phyloP scores from a whole-genome alignment of 1,140 invertebrate genomes.

The Hydropsyche tenuis region DNA sequence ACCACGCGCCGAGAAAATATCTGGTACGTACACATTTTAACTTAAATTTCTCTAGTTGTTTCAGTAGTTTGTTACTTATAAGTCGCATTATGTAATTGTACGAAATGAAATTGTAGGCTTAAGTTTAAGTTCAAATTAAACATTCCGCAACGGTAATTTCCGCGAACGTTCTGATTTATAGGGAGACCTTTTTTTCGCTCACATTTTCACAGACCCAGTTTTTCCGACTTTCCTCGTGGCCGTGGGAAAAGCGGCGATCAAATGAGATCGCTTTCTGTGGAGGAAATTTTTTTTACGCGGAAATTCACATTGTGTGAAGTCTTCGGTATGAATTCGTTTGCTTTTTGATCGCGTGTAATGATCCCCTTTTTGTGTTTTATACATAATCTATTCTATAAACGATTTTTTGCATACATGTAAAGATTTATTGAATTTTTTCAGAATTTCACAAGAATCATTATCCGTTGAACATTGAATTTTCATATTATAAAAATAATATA shows the following conservation, averaged over 20 bases:
- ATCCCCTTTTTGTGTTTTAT: not conserved
- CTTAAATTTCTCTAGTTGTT: too few relatives aligned
- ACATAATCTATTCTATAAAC: too few relatives aligned
- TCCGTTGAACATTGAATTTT: too few relatives aligned
- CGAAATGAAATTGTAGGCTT: not conserved
- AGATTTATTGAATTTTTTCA: too few relatives aligned
- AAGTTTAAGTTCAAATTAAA: constrained; percentile 25
- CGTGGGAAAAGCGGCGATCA: constrained; percentile 8
- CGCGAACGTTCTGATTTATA: constrained; percentile 16
- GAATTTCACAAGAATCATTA: too few relatives aligned
- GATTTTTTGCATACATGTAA: too few relatives aligned
- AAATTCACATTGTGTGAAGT: not conserved
- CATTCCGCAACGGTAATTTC: constrained; percentile 23
- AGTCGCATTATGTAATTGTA: too few relatives aligned
- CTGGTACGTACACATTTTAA: constrained; percentile 6
- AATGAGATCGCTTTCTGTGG: not conserved
- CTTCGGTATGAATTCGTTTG: not conserved
- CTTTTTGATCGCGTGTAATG: not conserved
- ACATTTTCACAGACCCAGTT: too few relatives aligned
- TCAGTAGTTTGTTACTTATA: too few relatives aligned
- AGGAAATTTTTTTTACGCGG: not conserved
- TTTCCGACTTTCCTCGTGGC: not conserved
- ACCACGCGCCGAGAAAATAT: not conserved
- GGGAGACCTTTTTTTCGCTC: not conserved
- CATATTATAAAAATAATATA: too few relatives aligned